Percentiles rank a stretch among this genome's conserved stretches.
These are phyloP conservation scores for Ondatra zibethicus DNA, from an alignment of 2,113 vertebrate genomes.

Conservation along the genomic window DNA sequence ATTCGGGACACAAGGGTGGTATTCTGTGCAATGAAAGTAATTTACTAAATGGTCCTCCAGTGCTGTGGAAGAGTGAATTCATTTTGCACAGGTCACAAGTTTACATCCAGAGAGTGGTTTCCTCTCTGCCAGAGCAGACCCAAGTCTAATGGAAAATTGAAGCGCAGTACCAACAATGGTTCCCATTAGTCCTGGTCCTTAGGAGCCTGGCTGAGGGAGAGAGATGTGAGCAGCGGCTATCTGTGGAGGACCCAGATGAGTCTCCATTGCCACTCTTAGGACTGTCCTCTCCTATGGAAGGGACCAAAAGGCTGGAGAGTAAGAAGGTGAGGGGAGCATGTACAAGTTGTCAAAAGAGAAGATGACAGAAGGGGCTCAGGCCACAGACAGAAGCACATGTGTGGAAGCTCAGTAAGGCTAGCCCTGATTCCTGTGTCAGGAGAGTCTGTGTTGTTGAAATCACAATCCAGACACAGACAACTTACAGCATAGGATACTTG, in stretches of 20 bases:
- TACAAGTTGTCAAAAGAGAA: neutral
- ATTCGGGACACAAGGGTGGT: slow-evolving; percentile 60
- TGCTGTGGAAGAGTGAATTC: slow-evolving; percentile 60
- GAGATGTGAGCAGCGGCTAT: neutral
- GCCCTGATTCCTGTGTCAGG: neutral
- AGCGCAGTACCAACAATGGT: neutral
- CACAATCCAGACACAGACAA: neutral
- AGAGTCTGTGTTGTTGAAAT: neutral
- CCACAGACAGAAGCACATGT: neutral
- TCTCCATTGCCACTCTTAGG: neutral
- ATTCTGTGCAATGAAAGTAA: slow-evolving; percentile 72
- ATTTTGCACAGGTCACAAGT: slow-evolving; percentile 72
- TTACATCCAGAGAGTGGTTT: slow-evolving; percentile 62
- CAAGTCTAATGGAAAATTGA: slow-evolving; percentile 49
- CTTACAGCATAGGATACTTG: neutral
- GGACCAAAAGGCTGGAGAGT: neutral
- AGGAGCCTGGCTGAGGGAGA: neutral
- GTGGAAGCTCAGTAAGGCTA: neutral
- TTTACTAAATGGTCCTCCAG: slow-evolving; percentile 72
- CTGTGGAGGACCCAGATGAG: neutral
- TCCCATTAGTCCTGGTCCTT: neutral
- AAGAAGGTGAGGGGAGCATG: rapidly evolving
- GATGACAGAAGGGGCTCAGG: neutral
- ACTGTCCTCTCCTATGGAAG: neutral
- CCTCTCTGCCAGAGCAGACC: slow-evolving; percentile 26